These are phyloP conservation scores for Micoletzkya japonica DNA, from an alignment of 2,888 invertebrate species.

Conservation along the genomic window DNA sequence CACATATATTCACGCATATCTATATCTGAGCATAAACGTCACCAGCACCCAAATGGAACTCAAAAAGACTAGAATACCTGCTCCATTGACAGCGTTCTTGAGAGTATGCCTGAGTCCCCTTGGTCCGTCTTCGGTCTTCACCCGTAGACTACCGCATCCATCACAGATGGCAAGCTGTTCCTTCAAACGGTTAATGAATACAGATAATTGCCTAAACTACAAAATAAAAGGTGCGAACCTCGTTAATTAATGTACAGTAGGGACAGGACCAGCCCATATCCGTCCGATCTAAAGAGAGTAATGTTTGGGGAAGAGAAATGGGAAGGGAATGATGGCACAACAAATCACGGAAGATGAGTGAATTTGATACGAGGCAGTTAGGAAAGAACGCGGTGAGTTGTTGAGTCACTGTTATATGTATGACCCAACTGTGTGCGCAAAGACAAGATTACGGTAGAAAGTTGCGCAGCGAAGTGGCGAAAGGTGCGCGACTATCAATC, in stretches of 20 bases:
- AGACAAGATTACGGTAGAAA: too few relatives aligned
- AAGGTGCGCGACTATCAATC: too few relatives aligned
- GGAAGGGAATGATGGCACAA: too few relatives aligned
- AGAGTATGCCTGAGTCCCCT: neutral
- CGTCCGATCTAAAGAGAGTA: too few relatives aligned
- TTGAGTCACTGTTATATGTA: too few relatives aligned
- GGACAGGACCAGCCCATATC: conserved; percentile 24
- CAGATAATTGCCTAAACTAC: neutral
- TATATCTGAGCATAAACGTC: neutral
- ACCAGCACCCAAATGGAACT: neutral
- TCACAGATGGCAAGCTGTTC: conserved; percentile 1
- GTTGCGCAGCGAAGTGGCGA: too few relatives aligned
- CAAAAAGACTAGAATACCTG: neutral
- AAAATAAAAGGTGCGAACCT: conserved; percentile 4
- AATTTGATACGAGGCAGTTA: too few relatives aligned
- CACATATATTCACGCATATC: neutral
- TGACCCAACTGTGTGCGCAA: too few relatives aligned
- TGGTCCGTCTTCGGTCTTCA: neutral
- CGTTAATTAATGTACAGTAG: conserved; percentile 22
- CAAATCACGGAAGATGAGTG: too few relatives aligned
- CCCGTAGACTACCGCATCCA: conserved; percentile 17
- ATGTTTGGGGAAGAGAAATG: too few relatives aligned
- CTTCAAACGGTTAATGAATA: neutral
- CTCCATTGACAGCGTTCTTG: conserved; percentile 14
- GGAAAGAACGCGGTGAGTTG: too few relatives aligned